Base-by-base conservation (phyloP, 2,797 vertebrate species). In the Acanthurus tractus region DNA sequence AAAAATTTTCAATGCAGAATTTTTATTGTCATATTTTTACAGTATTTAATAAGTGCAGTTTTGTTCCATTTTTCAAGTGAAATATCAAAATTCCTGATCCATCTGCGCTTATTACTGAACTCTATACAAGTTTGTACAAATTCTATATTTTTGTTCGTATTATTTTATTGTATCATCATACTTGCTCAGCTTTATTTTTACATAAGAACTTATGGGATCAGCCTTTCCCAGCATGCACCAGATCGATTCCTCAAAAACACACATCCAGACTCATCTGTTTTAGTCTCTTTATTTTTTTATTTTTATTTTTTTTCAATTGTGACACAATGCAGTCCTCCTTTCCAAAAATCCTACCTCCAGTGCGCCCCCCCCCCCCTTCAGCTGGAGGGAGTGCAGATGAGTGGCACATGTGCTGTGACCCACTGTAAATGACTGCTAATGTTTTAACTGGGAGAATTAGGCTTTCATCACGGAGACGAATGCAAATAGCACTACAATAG, bases 381-480 rank as follows among this genome's bases (percentile, higher is more conserved):
- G 80, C 67, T 40, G 11, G 68, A 65, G 82, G 82, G 75, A 73
- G 73, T 48, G 74, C 68, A 76, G 86, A 93, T 92, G 91, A 93
- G 87, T 90, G 90, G 88, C 89, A 89, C 85, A 88, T 92, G 92
- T 90, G 90, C 88, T 89, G 93, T 97, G 97, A 97, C 97, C 97
- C 93, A 96, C 96, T 97, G 93, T 96, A 97, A 98, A 99, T 98
- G 97, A 97, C 96, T 96, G 96, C 97, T 99, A 99, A 99, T 99
- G 97, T 98, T 98, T 98, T 97, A 99, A 97, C 97, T 96, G 97
- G 96, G 96, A 96, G 96, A 99, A 99, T 99, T 97, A 99, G 97
- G 97, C 97, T 98, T 97, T 98, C 97, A 98, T 98, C 98, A 99
- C 96, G 97, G 96, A 97, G 96, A 96, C 96, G 94, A 96, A 97